These are phyloP conservation scores for Eupeodes corollae DNA, from an alignment of 1,140 invertebrate genomes.

Conservation along the genomic window DNA sequence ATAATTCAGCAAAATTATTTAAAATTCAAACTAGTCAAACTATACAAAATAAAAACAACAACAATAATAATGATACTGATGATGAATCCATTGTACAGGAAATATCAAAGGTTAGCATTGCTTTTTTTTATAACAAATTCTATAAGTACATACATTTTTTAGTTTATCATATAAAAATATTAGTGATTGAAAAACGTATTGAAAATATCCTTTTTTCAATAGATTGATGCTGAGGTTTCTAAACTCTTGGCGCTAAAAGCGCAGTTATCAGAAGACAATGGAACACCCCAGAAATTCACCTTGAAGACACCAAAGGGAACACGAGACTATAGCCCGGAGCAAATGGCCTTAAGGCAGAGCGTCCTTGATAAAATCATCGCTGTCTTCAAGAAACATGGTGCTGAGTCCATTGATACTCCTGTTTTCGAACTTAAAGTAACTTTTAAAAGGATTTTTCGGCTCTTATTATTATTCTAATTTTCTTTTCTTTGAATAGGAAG, in stretches of 20 bases:
- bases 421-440: conserved; percentile 94
- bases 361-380: conserved; percentile 81
- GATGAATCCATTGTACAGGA: conserved; percentile 23
- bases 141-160: too few relatives aligned
- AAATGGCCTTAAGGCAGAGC: conserved; percentile 84
- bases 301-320: conserved; percentile 94
- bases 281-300: conserved; percentile 58
- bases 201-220: conserved; percentile 31
- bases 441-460: neutral
- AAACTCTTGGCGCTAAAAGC: conserved; percentile 72
- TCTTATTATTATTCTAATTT: neutral
- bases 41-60: neutral
- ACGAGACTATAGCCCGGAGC: conserved; percentile 84
- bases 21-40: too few relatives aligned
- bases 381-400: conserved; percentile 96
- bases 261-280: conserved; percentile 48
- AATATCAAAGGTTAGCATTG: conserved; percentile 35
- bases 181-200: too few relatives aligned
- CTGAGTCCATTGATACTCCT: conserved; percentile 96
- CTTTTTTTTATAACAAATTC: too few relatives aligned
- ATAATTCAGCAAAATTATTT: too few relatives aligned
- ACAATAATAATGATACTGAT: conserved; percentile 13
- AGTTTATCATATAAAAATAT: too few relatives aligned
- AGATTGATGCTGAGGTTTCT: conserved; percentile 70
- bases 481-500: conserved; percentile 57